Conservation (phyloP, 2,797 vertebrate species). For the Urocyon cinereoargenteus region DNA sequence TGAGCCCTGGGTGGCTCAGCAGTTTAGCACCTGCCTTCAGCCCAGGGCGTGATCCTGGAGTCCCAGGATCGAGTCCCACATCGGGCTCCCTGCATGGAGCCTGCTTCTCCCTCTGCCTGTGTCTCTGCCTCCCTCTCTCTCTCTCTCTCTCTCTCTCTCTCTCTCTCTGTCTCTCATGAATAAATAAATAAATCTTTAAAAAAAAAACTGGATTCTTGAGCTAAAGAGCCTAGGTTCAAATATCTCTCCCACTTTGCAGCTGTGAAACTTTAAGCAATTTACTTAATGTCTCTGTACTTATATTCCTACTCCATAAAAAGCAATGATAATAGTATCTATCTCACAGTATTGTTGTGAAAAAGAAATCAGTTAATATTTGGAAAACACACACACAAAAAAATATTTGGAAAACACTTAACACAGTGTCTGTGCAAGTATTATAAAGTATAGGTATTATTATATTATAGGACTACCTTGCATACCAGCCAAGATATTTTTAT, state of each 20-base stretch:
- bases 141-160: too few relatives aligned
- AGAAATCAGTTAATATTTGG: not conserved
- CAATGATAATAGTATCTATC: not conserved
- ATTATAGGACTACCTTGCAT: not conserved
- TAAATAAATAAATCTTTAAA: too few relatives aligned
- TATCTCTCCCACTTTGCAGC: not conserved
- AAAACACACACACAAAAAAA: not conserved
- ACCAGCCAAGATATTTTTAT: slow-evolving; percentile 31
- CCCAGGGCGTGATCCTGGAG: too few relatives aligned
- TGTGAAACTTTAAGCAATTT: not conserved
- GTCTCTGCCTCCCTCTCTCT: too few relatives aligned
- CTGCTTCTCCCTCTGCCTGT: too few relatives aligned
- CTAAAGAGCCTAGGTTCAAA: slow-evolving; percentile 15
- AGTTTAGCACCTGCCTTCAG: too few relatives aligned
- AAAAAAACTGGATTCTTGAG: not conserved
- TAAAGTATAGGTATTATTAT: slow-evolving; percentile 25
- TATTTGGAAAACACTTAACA: slow-evolving; percentile 48
- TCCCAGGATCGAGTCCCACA: too few relatives aligned
- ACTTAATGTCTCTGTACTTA: slow-evolving; percentile 7
- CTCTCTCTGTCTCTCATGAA: too few relatives aligned
- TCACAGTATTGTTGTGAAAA: slow-evolving; percentile 15
- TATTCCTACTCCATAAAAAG: slow-evolving; percentile 25
- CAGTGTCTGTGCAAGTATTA: not conserved
- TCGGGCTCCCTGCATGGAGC: too few relatives aligned
- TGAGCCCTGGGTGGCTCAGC: too few relatives aligned